Evolutionary conservation across 2,113 vertebrate genomes (phyloP).

Genomic region (Ictidomys tridecemlineatus): DNA sequence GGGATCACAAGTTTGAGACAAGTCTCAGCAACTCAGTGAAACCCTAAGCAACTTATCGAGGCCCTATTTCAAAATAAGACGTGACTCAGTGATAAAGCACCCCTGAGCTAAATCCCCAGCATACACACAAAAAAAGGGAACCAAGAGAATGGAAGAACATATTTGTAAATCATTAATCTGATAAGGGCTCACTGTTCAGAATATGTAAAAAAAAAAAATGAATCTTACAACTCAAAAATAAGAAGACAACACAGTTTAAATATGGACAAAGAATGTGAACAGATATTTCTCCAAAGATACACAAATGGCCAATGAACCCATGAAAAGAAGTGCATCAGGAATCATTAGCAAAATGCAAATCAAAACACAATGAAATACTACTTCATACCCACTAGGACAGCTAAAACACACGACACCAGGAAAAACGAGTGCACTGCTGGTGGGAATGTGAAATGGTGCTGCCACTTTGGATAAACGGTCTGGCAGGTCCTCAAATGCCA

Average conservation of each 20-base stretch:
- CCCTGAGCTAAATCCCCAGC: too few relatives aligned
- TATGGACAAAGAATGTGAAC: not conserved
- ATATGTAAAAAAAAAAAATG: not conserved
- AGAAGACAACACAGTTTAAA: not conserved
- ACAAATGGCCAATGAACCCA: not conserved
- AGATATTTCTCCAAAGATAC: not conserved
- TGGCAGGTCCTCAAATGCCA: not conserved
- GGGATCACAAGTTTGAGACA: too few relatives aligned
- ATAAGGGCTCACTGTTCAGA: not conserved
- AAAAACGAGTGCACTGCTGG: not conserved
- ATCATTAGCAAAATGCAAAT: not conserved
- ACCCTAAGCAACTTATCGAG: too few relatives aligned
- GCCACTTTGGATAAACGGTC: not conserved
- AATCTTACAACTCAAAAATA: not conserved
- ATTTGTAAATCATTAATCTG: not conserved
- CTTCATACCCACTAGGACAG: not conserved
- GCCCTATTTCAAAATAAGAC: too few relatives aligned
- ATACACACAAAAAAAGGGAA: too few relatives aligned
- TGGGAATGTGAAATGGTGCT: not conserved
- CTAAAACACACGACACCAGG: not conserved
- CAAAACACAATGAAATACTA: not conserved
- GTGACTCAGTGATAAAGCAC: too few relatives aligned
- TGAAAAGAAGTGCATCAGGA: not conserved
- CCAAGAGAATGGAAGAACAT: not conserved
- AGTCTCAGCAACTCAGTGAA: too few relatives aligned